Evolutionary conservation across 2,888 invertebrate genomes (phyloP).

Genomic region (Norana najaformis): DNA sequence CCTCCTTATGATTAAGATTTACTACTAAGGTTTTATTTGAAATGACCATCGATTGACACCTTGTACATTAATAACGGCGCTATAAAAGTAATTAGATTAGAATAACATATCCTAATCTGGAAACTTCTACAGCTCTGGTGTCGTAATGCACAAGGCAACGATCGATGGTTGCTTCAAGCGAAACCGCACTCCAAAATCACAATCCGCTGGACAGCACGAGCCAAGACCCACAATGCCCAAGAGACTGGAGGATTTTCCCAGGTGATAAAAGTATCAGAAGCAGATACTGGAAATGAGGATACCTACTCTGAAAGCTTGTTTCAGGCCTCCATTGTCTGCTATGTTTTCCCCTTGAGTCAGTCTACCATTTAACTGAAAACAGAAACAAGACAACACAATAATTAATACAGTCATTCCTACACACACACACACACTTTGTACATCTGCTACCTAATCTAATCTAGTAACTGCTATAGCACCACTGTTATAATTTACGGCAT

Average conservation of each 20-base stretch:
- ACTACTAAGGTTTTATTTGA: too few relatives aligned
- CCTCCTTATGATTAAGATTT: too few relatives aligned
- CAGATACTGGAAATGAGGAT: not conserved
- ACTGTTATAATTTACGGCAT: too few relatives aligned
- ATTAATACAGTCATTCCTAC: not conserved
- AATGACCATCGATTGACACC: too few relatives aligned
- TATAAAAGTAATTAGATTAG: too few relatives aligned
- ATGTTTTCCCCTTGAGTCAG: slow-evolving; percentile 76
- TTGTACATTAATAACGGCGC: too few relatives aligned
- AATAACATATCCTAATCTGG: too few relatives aligned
- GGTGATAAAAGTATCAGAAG: not conserved
- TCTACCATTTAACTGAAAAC: slow-evolving; percentile 36
- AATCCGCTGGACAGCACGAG: not conserved
- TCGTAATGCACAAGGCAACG: too few relatives aligned
- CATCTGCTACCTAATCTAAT: not conserved
- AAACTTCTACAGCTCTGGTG: too few relatives aligned
- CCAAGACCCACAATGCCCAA: not conserved
- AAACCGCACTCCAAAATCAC: too few relatives aligned
- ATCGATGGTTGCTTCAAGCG: too few relatives aligned
- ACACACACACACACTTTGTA: not conserved
- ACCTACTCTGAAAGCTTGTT: slow-evolving; percentile 80
- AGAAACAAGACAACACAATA: not conserved
- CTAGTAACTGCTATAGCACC: too few relatives aligned
- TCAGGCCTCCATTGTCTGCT: slow-evolving; percentile 90
- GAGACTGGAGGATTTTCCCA: not conserved